Base-by-base conservation (phyloP, 2,113 vertebrate genomes). In the Aegithalos caudatus region DNA sequence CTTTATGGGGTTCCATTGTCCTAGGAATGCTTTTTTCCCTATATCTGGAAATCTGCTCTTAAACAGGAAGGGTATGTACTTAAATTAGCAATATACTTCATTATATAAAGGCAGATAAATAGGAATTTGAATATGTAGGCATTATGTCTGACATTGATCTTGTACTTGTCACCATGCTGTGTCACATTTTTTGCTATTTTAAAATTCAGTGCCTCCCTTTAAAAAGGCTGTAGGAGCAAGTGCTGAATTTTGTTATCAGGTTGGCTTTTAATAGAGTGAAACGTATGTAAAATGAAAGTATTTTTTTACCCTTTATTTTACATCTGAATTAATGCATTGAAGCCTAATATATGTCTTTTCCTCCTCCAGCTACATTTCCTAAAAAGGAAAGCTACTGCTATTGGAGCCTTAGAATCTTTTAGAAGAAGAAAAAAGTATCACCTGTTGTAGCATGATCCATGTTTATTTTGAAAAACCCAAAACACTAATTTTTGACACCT, bases 161-260 rank as follows among this genome's bases (percentile, higher is more conserved):
- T 86, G 45, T 96, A 72, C 92, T 97, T 95, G 88, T 95, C 92
- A 96, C 80, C 35, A 11, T 92, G 48, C 76, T 78, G 53, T 96
- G 94, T 94, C 91, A 78, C 83, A 86, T 81, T 81, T 94, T 72
- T 87, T 88, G 38, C 86, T 93, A 81, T 90, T 95, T 95, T 94
- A 86, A 90, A 88, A 88, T 86, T 90, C 70, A 70, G 12, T 94
- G 71, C 58, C 64, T 80, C 40, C 45, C 31, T 91, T 90, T 88
- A 62, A 80, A 94, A 95, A 93, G 81, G 67, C 22, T 40, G 94
- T 95, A 88, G 94, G 93, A 95, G 67, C 93, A 92, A 94, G 88
- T 90, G 60, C 62, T 88, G 92, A 94, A 91, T 91, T 90, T 78
- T 92, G 33, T 90, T 94, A 93, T 40, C 81, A 74, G 54, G 24